phyloP scores from a whole-genome alignment of 2,113 vertebrate species.

The Menidia beryllina region DNA sequence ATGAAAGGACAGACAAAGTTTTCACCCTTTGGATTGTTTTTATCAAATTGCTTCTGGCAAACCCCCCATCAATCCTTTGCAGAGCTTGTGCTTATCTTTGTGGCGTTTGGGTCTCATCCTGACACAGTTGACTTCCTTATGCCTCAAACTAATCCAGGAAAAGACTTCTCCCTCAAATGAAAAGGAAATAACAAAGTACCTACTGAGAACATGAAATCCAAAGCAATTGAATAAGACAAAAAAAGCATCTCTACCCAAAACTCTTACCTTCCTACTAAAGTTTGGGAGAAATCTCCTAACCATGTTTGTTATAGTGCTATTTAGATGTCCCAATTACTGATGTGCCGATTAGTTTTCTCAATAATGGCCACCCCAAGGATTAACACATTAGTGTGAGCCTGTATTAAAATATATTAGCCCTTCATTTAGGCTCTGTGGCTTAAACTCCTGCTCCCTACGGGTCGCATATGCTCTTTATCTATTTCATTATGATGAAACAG shows the following conservation, averaged over 20 bases:
- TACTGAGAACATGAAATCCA: constrained; percentile 2
- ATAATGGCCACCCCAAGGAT: constrained; percentile 61
- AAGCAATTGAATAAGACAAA: too few relatives aligned
- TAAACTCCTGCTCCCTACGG: constrained; percentile 42
- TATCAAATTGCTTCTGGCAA: too few relatives aligned
- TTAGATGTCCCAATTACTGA: constrained; percentile 57
- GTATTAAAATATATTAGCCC: constrained; percentile 69
- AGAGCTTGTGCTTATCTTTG: too few relatives aligned
- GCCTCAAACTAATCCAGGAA: not conserved
- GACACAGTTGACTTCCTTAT: not conserved
- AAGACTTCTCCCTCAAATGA: not conserved
- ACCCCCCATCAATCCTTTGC: too few relatives aligned
- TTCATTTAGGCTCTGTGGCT: constrained; percentile 56
- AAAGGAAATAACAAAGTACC: not conserved
- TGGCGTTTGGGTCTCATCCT: not conserved
- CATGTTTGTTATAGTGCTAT: constrained; percentile 36
- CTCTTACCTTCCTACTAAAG: constrained; percentile 7
- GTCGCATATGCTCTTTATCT: constrained; percentile 50
- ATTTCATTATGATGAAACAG: constrained; percentile 49
- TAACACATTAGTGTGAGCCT: constrained; percentile 59
- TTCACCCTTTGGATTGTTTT: too few relatives aligned
- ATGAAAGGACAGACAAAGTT: too few relatives aligned
- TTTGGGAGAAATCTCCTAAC: constrained; percentile 10
- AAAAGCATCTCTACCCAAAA: not conserved
- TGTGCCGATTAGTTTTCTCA: constrained; percentile 52